These are phyloP conservation scores for Coleophora flavipennella DNA, from an alignment of 2,888 invertebrate species.

Conservation along the genomic window DNA sequence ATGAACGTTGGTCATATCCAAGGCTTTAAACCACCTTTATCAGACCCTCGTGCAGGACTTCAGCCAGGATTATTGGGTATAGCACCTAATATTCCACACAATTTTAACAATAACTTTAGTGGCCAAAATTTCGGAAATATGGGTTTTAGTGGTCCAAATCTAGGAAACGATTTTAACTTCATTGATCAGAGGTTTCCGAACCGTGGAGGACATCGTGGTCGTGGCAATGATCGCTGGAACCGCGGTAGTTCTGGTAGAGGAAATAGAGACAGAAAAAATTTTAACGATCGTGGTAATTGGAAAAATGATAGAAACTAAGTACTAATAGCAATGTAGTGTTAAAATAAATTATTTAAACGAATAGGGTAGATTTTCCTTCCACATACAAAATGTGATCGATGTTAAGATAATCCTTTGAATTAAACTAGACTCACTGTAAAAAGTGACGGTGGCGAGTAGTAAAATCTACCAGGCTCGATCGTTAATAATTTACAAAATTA, in stretches of 20 bases:
- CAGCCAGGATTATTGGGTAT: constrained; percentile 73
- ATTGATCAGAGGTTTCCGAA: constrained; percentile 59
- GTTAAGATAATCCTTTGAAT: constrained; percentile 40
- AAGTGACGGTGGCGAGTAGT: no score
- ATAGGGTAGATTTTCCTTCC: constrained; percentile 37
- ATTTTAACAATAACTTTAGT: constrained; percentile 52
- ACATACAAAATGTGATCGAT: constrained; percentile 51
- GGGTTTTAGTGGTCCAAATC: constrained; percentile 56
- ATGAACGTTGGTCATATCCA: constrained; percentile 57
- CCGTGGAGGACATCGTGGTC: constrained; percentile 56
- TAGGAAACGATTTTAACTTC: constrained; percentile 54
- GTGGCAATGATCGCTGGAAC: constrained; percentile 62
- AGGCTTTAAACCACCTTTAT: constrained; percentile 51
- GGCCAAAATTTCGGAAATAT: constrained; percentile 55
- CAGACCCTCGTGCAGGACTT: constrained; percentile 62
- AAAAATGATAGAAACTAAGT: constrained; percentile 66
- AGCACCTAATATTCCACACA: constrained; percentile 68
- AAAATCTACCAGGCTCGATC: no score
- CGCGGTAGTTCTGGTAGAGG: constrained; percentile 59
- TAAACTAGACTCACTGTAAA: no score
- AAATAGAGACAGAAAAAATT: constrained; percentile 62
- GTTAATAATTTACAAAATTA: no score
- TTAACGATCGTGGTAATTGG: constrained; percentile 66
- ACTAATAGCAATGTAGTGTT: no score
- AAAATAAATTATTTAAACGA: constrained; percentile 16